phyloP scores from a whole-genome alignment of 2,888 invertebrate species.

The Thymelicus sylvestris region DNA sequence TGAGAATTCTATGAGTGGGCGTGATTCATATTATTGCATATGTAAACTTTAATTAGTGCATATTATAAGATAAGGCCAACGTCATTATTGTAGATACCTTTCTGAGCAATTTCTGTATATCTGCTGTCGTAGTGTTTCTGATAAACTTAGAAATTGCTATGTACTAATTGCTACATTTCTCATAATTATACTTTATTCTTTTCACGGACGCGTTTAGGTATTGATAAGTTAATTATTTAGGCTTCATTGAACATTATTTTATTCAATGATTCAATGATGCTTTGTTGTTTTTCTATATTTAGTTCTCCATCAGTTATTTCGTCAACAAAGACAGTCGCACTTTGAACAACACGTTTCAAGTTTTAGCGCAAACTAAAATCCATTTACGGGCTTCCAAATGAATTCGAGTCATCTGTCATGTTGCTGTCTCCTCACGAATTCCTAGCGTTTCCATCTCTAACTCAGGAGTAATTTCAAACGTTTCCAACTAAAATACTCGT shows the following conservation, averaged over 20 bases:
- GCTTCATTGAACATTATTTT: no score
- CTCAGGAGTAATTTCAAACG: slow-evolving; percentile 48
- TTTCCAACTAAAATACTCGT: slow-evolving; percentile 64
- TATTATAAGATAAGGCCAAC: background rate
- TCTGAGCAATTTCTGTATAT: no score
- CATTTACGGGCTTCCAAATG: slow-evolving; percentile 27
- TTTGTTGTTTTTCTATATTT: slow-evolving; percentile 9
- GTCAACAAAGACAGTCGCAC: slow-evolving; percentile 11
- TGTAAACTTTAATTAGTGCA: slow-evolving; percentile 3
- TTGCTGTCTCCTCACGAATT: slow-evolving; percentile 46
- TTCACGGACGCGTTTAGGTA: no score
- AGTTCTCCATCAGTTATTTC: slow-evolving; percentile 14
- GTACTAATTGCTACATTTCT: no score
- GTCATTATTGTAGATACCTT: no score
- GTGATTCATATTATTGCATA: slow-evolving; percentile 6
- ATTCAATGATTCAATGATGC: background rate
- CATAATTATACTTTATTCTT: no score
- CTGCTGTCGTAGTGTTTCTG: no score
- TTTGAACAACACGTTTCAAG: slow-evolving; percentile 31
- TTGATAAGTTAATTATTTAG: no score
- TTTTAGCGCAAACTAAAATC: slow-evolving; percentile 33
- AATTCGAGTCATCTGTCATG: slow-evolving; percentile 40
- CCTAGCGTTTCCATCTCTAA: slow-evolving; percentile 43
- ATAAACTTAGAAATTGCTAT: no score
- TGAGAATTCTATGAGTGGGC: slow-evolving; percentile 13